Percentiles rank a stretch among this genome's conserved stretches.
phyloP scores from a whole-genome alignment of 2,113 vertebrate genomes.

The Sturnira hondurensis region DNA sequence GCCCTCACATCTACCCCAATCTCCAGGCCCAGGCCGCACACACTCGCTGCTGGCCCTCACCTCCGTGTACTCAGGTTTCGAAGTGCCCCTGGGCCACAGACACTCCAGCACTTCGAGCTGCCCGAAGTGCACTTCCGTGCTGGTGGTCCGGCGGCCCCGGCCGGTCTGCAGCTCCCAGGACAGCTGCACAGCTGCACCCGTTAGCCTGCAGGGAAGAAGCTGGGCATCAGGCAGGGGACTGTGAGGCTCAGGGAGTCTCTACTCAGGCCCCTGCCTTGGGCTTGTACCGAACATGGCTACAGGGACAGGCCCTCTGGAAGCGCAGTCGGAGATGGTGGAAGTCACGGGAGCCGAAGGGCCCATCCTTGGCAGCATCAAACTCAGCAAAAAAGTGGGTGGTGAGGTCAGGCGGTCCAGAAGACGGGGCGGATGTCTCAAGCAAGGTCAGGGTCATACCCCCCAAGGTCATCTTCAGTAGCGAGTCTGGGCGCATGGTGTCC shows the following conservation, averaged over 20 bases:
- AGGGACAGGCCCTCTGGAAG: constrained; percentile 89
- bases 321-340: constrained; percentile 84
- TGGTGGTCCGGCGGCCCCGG: constrained; percentile 72
- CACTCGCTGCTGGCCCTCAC: constrained; percentile 65
- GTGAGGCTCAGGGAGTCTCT: not conserved
- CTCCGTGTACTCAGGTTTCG: constrained; percentile 83
- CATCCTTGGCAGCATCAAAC: constrained; percentile 85
- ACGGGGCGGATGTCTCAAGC: constrained; percentile 79
- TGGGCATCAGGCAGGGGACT: not conserved
- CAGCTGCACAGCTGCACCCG: constrained; percentile 87
- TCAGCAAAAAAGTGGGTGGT: constrained; percentile 86
- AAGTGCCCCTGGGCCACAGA: constrained; percentile 79
- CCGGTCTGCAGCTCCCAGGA: constrained; percentile 84
- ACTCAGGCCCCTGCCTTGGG: not conserved
- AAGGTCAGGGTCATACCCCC: constrained; percentile 89
- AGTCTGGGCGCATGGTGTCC: constrained; percentile 86
- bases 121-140: constrained; percentile 87
- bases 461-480: constrained; percentile 85
- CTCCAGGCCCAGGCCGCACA: rapidly evolving
- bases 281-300: constrained; percentile 88
- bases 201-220: constrained; percentile 77
- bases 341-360: constrained; percentile 88
- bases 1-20: rapidly evolving
- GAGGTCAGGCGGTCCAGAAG: constrained; percentile 75
- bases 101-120: constrained; percentile 91